Evolutionary conservation across 2,888 invertebrate species (phyloP).

Genomic region (Pyralis farinalis): DNA sequence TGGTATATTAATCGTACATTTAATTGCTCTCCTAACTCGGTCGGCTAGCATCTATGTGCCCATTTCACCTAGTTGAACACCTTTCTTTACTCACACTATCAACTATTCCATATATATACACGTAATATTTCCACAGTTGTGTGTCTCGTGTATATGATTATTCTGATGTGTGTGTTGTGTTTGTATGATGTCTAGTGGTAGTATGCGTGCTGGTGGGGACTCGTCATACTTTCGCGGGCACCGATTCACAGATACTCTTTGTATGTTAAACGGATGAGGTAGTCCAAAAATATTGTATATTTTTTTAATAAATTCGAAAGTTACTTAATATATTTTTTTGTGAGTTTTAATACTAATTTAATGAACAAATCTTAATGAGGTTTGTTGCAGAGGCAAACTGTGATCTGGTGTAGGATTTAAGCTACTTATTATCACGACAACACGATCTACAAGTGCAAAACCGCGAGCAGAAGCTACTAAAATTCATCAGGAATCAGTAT

Average conservation of each 20-base stretch:
- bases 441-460: too few relatives aligned
- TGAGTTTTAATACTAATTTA: too few relatives aligned
- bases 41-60: conserved; percentile 49
- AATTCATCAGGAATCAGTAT: too few relatives aligned
- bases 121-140: conserved; percentile 25
- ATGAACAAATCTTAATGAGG: too few relatives aligned
- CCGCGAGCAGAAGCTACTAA: too few relatives aligned
- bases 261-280: conserved; percentile 20
- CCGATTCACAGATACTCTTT: conserved; percentile 13
- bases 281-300: conserved; percentile 4
- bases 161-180: conserved; percentile 8
- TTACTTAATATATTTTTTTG: too few relatives aligned
- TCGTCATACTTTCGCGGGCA: conserved; percentile 32
- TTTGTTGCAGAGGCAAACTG: too few relatives aligned
- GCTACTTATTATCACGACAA: too few relatives aligned
- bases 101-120: conserved; percentile 15
- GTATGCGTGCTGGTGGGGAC: conserved; percentile 6
- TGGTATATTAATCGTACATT: conserved; percentile 17
- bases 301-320: too few relatives aligned
- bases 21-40: conserved; percentile 44
- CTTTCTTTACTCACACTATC: conserved; percentile 74
- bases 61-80: conserved; percentile 75
- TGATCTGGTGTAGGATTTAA: too few relatives aligned
- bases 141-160: conserved; percentile 13
- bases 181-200: conserved; percentile 14